Base-by-base conservation (phyloP, 2,113 vertebrate genomes). In the Trinectes maculatus region DNA sequence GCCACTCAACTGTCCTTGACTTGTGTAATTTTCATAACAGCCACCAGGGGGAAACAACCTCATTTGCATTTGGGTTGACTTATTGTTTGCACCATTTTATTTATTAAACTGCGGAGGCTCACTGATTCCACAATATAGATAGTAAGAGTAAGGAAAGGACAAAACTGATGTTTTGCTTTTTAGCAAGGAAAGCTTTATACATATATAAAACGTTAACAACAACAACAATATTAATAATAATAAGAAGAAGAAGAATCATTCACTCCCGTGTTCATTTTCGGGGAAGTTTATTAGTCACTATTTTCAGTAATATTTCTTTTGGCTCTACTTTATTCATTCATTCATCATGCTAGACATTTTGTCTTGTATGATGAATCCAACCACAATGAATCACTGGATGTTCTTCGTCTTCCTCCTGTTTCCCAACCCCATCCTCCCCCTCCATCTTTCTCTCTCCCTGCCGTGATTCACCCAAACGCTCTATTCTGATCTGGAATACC, bases 31-130 rank as follows among this genome's bases (percentile, higher is more conserved):
- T 28, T 21, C 1, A 22, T 10, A 16, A 0, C 4, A 46, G 9
- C 82, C 89, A 87, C 67, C 60, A 91, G 89, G 81, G 82, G 86
- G 89, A 74, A 80, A 74, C 80, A 72, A 22, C 12, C 29, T 43
- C 80, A 33, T 33, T 48, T 63, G 28, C 3, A 25, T 73, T 31
- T 4, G 13, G 10, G 15, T 48, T 29, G n/a, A n/a, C n/a, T 51
- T 19, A 11, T 13, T 49, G 2, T 60, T 63, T 54, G 56, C 53
- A 46, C 2, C 9, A 15, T 36, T 26, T 21, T 19, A 44, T 19
- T 18, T 4, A 7, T 22, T 55, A 15, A 56, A 4, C 55, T 54
- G 28, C 33, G 13, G 10, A 40, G 44, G 24, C 55, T 1, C 18
- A 55, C 12, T 13, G 7, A 16, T 44, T 76, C 33, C 33, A 55